A percentile compares a stretch with the other conserved stretches of the same genome.
phyloP scores from a whole-genome alignment of 2,113 vertebrate genomes.

The Conger conger region DNA sequence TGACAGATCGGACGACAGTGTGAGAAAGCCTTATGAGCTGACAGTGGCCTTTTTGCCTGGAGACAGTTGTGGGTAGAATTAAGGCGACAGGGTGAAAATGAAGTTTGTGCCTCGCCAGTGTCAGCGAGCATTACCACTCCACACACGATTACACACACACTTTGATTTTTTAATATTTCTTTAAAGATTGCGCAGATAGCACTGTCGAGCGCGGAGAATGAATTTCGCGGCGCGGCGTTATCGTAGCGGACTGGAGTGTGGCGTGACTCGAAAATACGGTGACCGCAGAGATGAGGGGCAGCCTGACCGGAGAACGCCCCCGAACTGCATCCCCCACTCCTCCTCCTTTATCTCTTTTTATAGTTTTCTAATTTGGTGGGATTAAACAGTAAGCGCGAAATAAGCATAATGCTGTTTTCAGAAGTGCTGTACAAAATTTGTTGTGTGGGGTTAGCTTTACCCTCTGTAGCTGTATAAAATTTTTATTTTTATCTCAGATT shows the following conservation, averaged over 20 bases:
- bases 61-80: neutral
- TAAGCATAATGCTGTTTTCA: no score
- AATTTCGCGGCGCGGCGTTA: neutral
- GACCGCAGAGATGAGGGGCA: neutral
- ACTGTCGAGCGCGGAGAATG: neutral
- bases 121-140: neutral
- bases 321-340: neutral
- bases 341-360: conserved; percentile 7
- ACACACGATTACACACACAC: neutral
- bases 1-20: neutral
- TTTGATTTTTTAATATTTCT: neutral
- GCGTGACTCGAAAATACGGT: neutral
- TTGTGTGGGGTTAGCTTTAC: no score
- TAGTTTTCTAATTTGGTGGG: no score
- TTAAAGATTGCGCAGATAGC: neutral
- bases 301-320: conserved; percentile 10
- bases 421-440: no score
- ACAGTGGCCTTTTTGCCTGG: neutral
- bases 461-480: no score
- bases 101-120: neutral
- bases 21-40: neutral
- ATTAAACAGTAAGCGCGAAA: no score
- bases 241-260: neutral
- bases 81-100: neutral
- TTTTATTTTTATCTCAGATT: no score